Conservation (phyloP, 2,797 vertebrate species). For the Ctenopoma kingsleyae region DNA sequence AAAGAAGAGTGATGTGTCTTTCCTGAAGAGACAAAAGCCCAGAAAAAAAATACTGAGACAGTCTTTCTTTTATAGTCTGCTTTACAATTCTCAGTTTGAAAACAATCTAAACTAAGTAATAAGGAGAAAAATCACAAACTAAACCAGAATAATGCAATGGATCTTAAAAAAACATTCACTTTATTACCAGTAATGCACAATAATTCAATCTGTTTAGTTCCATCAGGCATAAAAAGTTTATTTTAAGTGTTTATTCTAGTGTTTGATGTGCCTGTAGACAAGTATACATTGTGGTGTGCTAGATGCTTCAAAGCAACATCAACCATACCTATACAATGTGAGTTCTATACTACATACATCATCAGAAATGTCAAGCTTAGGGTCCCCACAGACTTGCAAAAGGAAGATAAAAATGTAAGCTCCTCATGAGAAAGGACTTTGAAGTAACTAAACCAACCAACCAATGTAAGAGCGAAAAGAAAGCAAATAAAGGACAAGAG, state of each 20-base stretch:
- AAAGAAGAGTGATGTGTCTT: slow-evolving; percentile 53
- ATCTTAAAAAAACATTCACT: background rate
- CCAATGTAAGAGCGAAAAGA: too few relatives aligned
- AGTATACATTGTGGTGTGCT: background rate
- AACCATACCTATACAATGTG: background rate
- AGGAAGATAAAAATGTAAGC: background rate
- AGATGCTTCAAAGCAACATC: slow-evolving; percentile 20
- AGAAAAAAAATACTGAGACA: slow-evolving; percentile 11
- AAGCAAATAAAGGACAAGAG: too few relatives aligned
- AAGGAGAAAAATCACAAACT: slow-evolving; percentile 5
- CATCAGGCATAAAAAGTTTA: background rate
- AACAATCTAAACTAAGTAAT: slow-evolving; percentile 1
- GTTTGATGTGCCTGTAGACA: slow-evolving; percentile 5
- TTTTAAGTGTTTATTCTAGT: slow-evolving; percentile 4
- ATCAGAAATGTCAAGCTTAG: slow-evolving; percentile 5
- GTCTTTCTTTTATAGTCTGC: background rate
- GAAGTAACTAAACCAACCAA: slow-evolving; percentile 7
- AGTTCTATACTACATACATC: background rate
- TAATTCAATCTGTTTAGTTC: background rate
- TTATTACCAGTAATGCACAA: background rate
- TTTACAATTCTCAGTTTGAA: slow-evolving; percentile 4
- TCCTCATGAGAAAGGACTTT: background rate
- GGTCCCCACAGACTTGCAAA: slow-evolving; percentile 8
- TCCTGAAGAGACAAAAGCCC: slow-evolving; percentile 43
- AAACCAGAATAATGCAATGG: background rate